These are phyloP conservation scores for Lepus oiostolus DNA, from an alignment of 2,797 vertebrate genomes.

Conservation along the genomic window DNA sequence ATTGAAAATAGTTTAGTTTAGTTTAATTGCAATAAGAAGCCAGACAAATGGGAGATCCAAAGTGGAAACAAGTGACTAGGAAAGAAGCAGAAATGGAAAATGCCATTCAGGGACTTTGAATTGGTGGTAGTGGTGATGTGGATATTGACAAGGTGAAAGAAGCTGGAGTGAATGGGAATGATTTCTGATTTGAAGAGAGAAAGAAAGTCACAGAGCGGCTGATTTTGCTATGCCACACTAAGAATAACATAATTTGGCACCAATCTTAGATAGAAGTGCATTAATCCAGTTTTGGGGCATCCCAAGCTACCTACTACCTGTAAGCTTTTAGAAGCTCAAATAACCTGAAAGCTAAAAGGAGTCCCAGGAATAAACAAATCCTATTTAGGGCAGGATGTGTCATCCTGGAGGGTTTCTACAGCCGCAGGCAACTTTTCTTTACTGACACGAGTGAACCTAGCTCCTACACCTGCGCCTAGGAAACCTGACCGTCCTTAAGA, in stretches of 20 bases:
- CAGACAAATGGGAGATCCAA: not conserved
- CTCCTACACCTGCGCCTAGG: not conserved
- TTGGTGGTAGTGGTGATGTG: not conserved
- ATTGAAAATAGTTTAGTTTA: not conserved
- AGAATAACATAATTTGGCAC: not conserved
- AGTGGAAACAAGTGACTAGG: not conserved
- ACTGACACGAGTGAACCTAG: not conserved
- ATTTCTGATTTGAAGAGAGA: not conserved
- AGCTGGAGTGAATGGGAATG: not conserved
- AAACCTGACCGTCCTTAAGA: not conserved
- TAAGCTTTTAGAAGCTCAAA: slow-evolving; percentile 76
- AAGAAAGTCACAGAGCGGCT: not conserved
- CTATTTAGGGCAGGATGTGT: not conserved
- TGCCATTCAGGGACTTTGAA: not conserved
- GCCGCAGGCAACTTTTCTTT: not conserved
- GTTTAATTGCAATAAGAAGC: not conserved
- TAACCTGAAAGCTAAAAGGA: slow-evolving; percentile 36
- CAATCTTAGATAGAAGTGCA: not conserved
- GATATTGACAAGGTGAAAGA: not conserved
- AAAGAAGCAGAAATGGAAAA: not conserved
- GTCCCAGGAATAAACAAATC: slow-evolving; percentile 58
- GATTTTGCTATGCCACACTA: not conserved
- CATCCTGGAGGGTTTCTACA: not conserved
- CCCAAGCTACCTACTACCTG: slow-evolving; percentile 44
- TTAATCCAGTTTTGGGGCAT: slow-evolving; percentile 41